Evolutionary conservation across 2,888 invertebrate genomes (phyloP).

Genomic region (Brachyopa scutellaris): DNA sequence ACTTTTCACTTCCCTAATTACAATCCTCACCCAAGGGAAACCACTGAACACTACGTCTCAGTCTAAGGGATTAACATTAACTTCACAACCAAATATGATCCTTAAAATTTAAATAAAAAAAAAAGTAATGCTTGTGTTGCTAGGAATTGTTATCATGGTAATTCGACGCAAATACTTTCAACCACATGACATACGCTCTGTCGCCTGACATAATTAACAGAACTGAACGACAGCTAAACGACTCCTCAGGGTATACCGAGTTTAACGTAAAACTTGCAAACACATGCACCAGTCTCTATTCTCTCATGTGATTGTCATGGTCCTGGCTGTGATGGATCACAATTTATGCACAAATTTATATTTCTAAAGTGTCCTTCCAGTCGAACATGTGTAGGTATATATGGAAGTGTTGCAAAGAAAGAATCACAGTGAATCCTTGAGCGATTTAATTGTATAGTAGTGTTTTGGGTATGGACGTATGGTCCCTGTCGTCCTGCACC

Average conservation of each 20-base stretch:
- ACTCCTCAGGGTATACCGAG: background rate
- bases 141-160: slow-evolving; percentile 39
- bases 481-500: background rate
- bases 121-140: too few species aligned
- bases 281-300: background rate
- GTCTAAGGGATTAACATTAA: too few species aligned
- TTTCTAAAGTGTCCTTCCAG: slow-evolving; percentile 1
- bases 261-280: background rate
- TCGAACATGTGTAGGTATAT: too few species aligned
- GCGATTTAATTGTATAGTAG: slow-evolving; percentile 25
- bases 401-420: background rate
- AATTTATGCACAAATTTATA: slow-evolving; percentile 1
- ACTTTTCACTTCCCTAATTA: too few species aligned
- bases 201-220: slow-evolving; percentile 26
- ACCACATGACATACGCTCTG: slow-evolving; percentile 12
- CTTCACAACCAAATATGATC: too few species aligned
- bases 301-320: background rate
- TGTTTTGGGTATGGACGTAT: slow-evolving; percentile 8
- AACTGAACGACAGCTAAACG: background rate
- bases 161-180: slow-evolving; percentile 25
- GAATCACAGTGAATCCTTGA: slow-evolving; percentile 54
- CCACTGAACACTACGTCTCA: too few species aligned
- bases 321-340: background rate
- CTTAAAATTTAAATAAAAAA: too few species aligned
- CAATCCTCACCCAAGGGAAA: too few species aligned